Percentiles rank a stretch among this genome's conserved stretches.
Conservation (phyloP, 2,113 vertebrate species). For the Mesoclemmys tuberculata region DNA sequence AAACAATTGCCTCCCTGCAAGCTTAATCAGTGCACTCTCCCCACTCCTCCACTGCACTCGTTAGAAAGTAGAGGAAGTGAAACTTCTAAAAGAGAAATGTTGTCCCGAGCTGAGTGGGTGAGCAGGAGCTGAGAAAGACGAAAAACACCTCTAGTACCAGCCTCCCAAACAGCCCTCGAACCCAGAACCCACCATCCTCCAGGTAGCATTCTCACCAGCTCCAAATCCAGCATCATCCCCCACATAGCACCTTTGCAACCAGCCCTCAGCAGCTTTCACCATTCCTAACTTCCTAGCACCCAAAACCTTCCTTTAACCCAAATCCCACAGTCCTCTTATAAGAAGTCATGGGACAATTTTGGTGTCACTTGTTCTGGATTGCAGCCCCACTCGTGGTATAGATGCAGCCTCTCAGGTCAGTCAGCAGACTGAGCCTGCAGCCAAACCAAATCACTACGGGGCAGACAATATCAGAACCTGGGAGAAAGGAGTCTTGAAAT, state of each 20-base stretch:
- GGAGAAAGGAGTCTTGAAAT: not conserved
- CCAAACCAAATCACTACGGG: not conserved
- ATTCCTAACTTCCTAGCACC: not conserved
- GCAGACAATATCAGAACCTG: not conserved
- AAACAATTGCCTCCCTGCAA: not conserved
- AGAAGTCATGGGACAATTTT: not conserved
- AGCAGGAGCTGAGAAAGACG: not conserved
- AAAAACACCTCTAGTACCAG: not conserved
- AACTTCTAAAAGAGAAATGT: not conserved
- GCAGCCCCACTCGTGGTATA: not conserved
- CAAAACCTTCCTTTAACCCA: not conserved
- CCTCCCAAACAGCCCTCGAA: not conserved
- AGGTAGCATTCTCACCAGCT: not conserved
- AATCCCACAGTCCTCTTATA: not conserved
- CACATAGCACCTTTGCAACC: not conserved
- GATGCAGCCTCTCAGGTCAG: not conserved
- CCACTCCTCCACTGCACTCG: not conserved
- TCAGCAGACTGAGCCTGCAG: not conserved
- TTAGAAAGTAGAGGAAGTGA: not conserved
- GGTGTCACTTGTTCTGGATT: not conserved
- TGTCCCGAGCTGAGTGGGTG: not conserved
- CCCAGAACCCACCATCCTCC: not conserved
- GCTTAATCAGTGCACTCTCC: too few species aligned
- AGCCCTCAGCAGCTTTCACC: not conserved
- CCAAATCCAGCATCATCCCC: not conserved